phyloP scores from a whole-genome alignment of 2,113 vertebrate genomes.

The Tachycineta bicolor region DNA sequence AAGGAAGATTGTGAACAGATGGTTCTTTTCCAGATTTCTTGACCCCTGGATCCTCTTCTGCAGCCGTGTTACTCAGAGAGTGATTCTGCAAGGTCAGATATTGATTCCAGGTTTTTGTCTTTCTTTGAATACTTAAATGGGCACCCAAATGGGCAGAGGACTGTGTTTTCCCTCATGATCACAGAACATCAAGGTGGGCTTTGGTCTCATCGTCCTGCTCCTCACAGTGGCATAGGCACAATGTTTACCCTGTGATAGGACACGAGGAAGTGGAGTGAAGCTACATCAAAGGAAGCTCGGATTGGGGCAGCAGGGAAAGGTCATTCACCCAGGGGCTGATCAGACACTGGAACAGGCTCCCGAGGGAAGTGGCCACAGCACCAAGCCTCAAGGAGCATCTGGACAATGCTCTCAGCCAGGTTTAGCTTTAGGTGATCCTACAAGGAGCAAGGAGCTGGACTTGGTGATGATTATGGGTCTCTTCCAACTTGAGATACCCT shows the following conservation, averaged over 20 bases:
- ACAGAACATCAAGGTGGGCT: neutral
- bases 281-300: neutral
- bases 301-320: neutral
- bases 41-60: neutral
- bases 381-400: neutral
- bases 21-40: neutral
- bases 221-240: neutral
- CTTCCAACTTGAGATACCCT: neutral
- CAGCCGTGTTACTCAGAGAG: neutral
- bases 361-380: neutral
- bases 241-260: neutral
- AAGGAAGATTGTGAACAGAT: neutral
- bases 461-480: neutral
- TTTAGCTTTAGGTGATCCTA: neutral
- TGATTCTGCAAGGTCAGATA: neutral
- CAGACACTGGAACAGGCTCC: neutral
- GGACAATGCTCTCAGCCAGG: accelerated
- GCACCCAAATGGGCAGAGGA: neutral
- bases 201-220: neutral
- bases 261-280: neutral
- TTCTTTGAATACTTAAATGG: neutral
- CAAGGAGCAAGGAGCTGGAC: accelerated
- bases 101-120: neutral
- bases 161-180: neutral
- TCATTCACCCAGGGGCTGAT: neutral